A percentile compares a stretch with the other conserved stretches of the same genome.
Evolutionary conservation across 1,140 invertebrate genomes (phyloP).

Genomic region (Penaeus chinensis): DNA sequence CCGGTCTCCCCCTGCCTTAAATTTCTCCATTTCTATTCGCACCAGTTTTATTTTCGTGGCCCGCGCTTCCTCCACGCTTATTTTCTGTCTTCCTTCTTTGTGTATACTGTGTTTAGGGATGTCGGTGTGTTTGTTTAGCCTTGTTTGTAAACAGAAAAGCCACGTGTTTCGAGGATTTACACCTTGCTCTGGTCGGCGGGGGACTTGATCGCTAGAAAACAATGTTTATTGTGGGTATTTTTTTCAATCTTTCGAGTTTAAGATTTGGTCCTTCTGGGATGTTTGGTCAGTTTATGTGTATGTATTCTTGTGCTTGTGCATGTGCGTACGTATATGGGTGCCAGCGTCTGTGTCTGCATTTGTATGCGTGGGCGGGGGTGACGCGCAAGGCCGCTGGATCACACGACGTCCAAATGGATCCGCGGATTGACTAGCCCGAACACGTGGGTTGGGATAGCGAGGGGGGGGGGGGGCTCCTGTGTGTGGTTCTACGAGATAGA

Average conservation of each 20-base stretch:
- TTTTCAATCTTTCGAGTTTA: background rate
- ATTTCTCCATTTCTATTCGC: background rate
- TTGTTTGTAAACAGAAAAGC: too few relatives aligned
- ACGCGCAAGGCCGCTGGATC: background rate
- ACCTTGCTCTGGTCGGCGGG: too few relatives aligned
- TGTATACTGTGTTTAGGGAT: too few relatives aligned
- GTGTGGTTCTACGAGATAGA: background rate
- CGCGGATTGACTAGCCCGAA: slow-evolving; percentile 27
- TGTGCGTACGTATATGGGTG: slow-evolving; percentile 9
- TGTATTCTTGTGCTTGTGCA: background rate
- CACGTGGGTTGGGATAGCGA: background rate
- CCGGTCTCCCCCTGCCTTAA: background rate
- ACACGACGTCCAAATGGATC: slow-evolving; percentile 5
- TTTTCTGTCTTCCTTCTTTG: background rate
- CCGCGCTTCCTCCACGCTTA: background rate
- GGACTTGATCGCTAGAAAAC: too few relatives aligned
- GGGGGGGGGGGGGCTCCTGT: too few relatives aligned
- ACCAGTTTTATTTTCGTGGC: background rate
- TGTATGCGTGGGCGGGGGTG: slow-evolving; percentile 5
- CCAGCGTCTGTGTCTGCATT: background rate
- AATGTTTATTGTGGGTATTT: background rate
- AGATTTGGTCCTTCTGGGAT: background rate
- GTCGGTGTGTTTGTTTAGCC: too few relatives aligned
- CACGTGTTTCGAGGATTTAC: too few relatives aligned
- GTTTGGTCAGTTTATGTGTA: background rate